Conservation (phyloP, 2,888 invertebrate species). For the Platerodrilus igneus region DNA sequence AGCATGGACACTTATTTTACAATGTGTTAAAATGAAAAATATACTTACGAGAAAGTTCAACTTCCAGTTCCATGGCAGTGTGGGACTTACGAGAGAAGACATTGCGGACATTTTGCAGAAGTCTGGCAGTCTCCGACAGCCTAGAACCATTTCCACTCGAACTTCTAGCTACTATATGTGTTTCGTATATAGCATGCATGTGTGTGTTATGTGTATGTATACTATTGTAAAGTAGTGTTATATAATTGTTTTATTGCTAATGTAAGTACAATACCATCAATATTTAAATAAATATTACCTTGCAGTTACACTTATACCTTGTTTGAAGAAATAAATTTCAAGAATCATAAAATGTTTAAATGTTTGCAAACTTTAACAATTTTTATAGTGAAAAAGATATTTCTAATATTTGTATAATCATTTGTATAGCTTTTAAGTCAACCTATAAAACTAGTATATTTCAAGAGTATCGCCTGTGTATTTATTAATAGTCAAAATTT, state of each 20-base stretch:
- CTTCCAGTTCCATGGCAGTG: conserved; percentile 76
- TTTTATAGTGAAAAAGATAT: no score
- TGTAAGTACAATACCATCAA: conserved; percentile 2
- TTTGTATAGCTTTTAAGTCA: no score
- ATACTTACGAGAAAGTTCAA: conserved; percentile 91
- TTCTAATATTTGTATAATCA: no score
- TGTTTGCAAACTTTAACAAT: no score
- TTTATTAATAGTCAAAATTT: no score
- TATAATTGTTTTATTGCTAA: conserved; percentile 1
- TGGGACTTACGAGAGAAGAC: conserved; percentile 79
- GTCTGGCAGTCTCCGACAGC: conserved; percentile 94
- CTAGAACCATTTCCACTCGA: conserved; percentile 55
- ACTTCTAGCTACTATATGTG: conserved; percentile 31
- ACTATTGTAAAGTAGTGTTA: conserved; percentile 1
- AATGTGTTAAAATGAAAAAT: conserved; percentile 8
- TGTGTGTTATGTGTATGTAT: conserved; percentile 11
- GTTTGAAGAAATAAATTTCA: no score
- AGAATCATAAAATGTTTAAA: no score
- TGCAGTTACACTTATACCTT: no score
- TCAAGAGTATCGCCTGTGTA: no score
- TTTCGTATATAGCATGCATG: conserved; percentile 11
- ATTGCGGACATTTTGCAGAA: conserved; percentile 91
- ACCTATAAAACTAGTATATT: no score
- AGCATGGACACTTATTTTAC: no score
- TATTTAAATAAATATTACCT: no score